Evolutionary conservation across 2,797 vertebrate species (phyloP).

Genomic region (Clamator glandarius): DNA sequence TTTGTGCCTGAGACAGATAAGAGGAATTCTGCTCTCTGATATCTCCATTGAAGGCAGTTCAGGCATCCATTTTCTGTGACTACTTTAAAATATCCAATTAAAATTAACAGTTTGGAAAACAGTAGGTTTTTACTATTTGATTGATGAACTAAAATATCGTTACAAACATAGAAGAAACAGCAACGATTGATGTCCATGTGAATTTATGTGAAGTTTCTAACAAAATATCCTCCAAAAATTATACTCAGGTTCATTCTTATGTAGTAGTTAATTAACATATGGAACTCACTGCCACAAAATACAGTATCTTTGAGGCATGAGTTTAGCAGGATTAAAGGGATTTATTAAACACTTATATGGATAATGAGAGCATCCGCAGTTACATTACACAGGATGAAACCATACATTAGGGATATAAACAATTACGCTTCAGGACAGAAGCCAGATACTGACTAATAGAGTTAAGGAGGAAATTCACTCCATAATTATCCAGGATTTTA

Average conservation of each 20-base stretch:
- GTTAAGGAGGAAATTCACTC: constrained; percentile 65
- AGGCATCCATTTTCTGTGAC: constrained; percentile 21
- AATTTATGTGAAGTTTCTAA: constrained; percentile 24
- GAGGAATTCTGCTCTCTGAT: not conserved
- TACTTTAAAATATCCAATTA: constrained; percentile 50
- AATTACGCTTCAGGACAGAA: constrained; percentile 73
- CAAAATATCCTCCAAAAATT: constrained; percentile 38
- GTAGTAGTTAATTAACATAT: constrained; percentile 67
- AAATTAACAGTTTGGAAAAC: constrained; percentile 66
- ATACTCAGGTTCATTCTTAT: constrained; percentile 29
- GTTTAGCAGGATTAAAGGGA: constrained; percentile 70
- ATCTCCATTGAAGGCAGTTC: not conserved
- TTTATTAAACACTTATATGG: constrained; percentile 75
- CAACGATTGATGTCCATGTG: not conserved
- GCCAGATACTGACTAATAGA: constrained; percentile 71
- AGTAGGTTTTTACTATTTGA: constrained; percentile 31
- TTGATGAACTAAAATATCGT: not conserved
- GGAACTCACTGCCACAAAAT: constrained; percentile 68
- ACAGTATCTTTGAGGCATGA: constrained; percentile 72
- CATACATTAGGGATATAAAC: constrained; percentile 76
- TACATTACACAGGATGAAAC: constrained; percentile 72
- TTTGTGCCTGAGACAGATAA: not conserved
- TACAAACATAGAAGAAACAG: not conserved
- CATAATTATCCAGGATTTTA: constrained; percentile 61
- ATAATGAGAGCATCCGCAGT: constrained; percentile 72